These are phyloP conservation scores for Cossypha caffra DNA, from an alignment of 2,797 vertebrate genomes.

Conservation along the genomic window DNA sequence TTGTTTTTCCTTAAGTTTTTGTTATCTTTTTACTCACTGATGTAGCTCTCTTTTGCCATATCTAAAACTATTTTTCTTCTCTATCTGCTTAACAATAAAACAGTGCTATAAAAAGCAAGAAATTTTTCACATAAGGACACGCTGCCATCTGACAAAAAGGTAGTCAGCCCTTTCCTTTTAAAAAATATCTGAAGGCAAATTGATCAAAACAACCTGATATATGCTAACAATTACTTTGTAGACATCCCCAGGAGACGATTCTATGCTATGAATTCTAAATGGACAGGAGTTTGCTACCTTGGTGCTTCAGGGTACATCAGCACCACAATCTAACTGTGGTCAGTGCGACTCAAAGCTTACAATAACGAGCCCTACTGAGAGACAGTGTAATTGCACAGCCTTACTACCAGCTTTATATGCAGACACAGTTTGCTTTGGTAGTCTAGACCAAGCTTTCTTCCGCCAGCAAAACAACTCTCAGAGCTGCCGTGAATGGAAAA, in stretches of 20 bases:
- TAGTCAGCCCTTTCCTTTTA: background rate
- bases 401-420: background rate
- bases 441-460: background rate
- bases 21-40: background rate
- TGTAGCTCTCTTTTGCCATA: background rate
- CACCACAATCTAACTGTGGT: background rate
- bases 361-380: constrained; percentile 8
- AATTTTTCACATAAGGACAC: background rate
- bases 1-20: background rate
- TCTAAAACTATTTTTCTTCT: background rate
- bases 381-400: background rate
- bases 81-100: background rate
- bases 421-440: background rate
- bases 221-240: constrained; percentile 19
- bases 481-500: background rate
- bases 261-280: constrained; percentile 2
- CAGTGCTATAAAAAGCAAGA: background rate
- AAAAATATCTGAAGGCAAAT: constrained; percentile 43
- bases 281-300: background rate
- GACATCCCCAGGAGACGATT: background rate
- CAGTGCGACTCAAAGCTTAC: background rate
- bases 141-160: background rate
- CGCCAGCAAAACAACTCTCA: background rate
- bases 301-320: background rate
- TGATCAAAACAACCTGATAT: constrained; percentile 34